phyloP scores from a whole-genome alignment of 2,113 vertebrate genomes.

The Alethe diademata region DNA sequence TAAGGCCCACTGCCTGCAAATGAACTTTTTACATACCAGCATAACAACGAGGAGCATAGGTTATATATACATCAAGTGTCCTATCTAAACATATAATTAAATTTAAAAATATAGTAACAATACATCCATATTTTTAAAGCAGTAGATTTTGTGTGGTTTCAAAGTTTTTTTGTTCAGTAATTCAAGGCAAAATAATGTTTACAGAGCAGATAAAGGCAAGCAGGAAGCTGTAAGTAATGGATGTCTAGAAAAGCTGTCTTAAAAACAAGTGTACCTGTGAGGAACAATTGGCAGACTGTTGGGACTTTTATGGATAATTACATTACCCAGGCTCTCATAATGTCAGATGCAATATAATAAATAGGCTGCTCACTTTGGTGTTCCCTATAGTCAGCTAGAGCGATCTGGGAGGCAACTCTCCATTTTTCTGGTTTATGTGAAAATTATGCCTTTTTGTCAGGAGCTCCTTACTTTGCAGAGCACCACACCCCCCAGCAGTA shows the following conservation, averaged over 20 bases:
- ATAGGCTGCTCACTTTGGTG: constrained; percentile 9
- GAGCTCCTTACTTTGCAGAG: constrained; percentile 16
- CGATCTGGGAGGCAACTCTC: neutral
- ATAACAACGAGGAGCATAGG: neutral
- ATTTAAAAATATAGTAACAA: neutral
- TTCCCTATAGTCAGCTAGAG: constrained; percentile 23
- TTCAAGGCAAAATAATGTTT: neutral
- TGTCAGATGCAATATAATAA: constrained; percentile 56
- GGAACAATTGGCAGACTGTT: neutral
- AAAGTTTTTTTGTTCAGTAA: neutral
- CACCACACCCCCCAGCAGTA: constrained; percentile 31
- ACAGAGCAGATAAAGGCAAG: neutral
- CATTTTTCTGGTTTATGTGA: constrained; percentile 6
- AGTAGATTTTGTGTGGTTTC: neutral
- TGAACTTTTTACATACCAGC: neutral
- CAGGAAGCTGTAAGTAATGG: neutral
- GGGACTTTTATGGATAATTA: constrained; percentile 44
- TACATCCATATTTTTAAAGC: neutral
- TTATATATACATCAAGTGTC: neutral
- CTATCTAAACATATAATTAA: neutral
- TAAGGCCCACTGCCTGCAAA: neutral
- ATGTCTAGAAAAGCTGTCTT: constrained; percentile 10
- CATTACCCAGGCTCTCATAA: constrained; percentile 24
- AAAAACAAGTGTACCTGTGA: constrained; percentile 25
- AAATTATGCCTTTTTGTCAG: constrained; percentile 32